Base-by-base conservation (phyloP, 2,888 invertebrate species). In the Euplexia lucipara region DNA sequence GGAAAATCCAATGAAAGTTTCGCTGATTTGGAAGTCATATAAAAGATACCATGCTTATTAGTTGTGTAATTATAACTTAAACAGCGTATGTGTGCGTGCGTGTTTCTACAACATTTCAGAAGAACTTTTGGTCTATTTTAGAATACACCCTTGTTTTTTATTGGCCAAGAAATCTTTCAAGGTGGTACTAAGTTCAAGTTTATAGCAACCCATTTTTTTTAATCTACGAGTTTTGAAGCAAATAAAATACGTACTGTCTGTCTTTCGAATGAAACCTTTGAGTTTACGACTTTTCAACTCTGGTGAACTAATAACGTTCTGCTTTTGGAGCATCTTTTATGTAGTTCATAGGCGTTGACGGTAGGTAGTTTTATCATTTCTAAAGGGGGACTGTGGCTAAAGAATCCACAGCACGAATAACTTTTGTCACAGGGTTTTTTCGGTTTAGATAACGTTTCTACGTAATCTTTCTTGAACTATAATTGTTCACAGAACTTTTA, bases 251-350 rank as follows among this genome's bases (percentile, higher is more conserved):
- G 41, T 20, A 16, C 4, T n/a, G 18, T 10, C 5, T 5, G 18
- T 58, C 12, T 12, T 39, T 30, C 16, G 10, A 10, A 59, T 22
- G 20, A 64, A 60, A 30, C 30, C 16, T 14, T 34, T n/a, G 5
- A 9, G 22, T 37, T 70, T 60, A 44, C 20, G 20, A 42, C 34
- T 69, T 57, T 14, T 5, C 14, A 58, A 59, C 9, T 44, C n/a
- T 58, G 58, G 14, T 70, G 26, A 35, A 35, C n/a, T 16, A 34
- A 34, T 9, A 12, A 51, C n/a, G n/a, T n/a, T n/a, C n/a, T n/a
- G 6, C 12, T 32, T 37, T 47, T 22, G 16, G 0, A 12, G 26
- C 53, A 9, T 41, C 4, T 54, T 69, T 54, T 34, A 26, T 7
- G 22, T 69, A 26, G 3, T 48, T 48, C 14, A 20, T 22, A 14